Evolutionary conservation across 2,888 invertebrate genomes (phyloP).

Genomic region (Eretmocerus hayati): DNA sequence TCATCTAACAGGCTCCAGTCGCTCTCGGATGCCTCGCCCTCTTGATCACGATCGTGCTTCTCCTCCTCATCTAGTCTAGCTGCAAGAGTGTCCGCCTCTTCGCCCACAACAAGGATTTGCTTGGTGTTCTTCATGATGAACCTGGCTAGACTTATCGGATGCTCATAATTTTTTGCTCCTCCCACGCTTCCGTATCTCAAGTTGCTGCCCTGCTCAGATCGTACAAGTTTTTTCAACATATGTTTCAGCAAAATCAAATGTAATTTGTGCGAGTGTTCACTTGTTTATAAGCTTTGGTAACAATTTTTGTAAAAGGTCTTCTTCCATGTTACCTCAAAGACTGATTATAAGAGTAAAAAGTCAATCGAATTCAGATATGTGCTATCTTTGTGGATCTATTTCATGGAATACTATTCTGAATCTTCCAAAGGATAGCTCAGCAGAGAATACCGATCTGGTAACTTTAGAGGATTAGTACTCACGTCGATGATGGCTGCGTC

Average conservation of each 20-base stretch:
- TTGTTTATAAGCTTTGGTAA: too few relatives aligned
- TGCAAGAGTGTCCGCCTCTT: constrained; percentile 28
- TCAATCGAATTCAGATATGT: too few relatives aligned
- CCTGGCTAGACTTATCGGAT: constrained; percentile 32
- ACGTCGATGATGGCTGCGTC: constrained; percentile 2
- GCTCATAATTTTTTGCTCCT: constrained; percentile 26
- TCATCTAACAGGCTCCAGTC: neutral
- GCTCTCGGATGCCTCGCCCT: neutral
- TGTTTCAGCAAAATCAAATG: too few relatives aligned
- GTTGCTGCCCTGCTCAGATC: constrained; percentile 26
- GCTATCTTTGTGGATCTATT: too few relatives aligned
- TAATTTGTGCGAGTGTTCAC: too few relatives aligned
- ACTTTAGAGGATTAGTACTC: too few relatives aligned
- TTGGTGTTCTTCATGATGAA: constrained; percentile 28
- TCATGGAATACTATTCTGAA: too few relatives aligned
- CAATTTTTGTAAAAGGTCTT: too few relatives aligned
- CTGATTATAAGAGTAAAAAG: too few relatives aligned
- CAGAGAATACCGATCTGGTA: constrained; percentile 28
- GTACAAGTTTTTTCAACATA: too few relatives aligned
- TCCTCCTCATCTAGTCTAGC: neutral
- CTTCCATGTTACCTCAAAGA: too few relatives aligned
- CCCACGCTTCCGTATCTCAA: constrained; percentile 29
- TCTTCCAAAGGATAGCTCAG: constrained; percentile 21
- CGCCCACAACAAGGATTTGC: constrained; percentile 29
- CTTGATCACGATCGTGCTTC: neutral